Evolutionary conservation across 2,797 vertebrate genomes (phyloP).

Genomic region (Hemitrygon akajei): DNA sequence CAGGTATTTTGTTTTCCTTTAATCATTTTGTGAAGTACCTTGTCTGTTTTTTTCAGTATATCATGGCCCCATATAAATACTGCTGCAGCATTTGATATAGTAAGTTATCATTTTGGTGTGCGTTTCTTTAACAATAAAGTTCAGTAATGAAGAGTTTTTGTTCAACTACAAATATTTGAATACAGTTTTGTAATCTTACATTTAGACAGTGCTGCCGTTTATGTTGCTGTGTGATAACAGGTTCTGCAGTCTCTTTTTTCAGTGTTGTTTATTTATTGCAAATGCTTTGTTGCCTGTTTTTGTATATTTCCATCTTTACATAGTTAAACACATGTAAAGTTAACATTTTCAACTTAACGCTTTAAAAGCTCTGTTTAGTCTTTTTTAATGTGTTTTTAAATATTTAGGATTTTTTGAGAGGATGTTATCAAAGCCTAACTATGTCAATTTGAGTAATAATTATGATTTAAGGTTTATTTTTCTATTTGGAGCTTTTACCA

Average conservation of each 20-base stretch:
- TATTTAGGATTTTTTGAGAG: neutral
- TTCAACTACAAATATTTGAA: conserved; percentile 10
- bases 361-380: neutral
- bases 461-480: neutral
- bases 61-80: neutral
- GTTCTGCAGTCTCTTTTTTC: neutral
- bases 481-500: neutral
- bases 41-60: neutral
- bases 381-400: neutral
- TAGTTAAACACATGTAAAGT: too few relatives aligned
- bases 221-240: neutral
- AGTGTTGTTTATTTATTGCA: neutral
- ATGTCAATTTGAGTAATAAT: neutral
- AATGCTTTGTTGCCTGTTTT: neutral
- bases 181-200: neutral
- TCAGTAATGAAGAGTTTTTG: neutral
- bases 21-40: neutral
- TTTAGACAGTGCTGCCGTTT: neutral
- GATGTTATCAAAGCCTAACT: too few relatives aligned
- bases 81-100: neutral
- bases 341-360: neutral
- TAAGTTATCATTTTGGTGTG: neutral
- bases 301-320: neutral
- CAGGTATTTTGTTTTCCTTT: neutral
- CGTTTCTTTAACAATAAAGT: neutral